Evolutionary conservation across 2,113 vertebrate genomes (phyloP), one percentile per base, ranked within the genome.

Genomic region (Copsychus sechellarum): DNA sequence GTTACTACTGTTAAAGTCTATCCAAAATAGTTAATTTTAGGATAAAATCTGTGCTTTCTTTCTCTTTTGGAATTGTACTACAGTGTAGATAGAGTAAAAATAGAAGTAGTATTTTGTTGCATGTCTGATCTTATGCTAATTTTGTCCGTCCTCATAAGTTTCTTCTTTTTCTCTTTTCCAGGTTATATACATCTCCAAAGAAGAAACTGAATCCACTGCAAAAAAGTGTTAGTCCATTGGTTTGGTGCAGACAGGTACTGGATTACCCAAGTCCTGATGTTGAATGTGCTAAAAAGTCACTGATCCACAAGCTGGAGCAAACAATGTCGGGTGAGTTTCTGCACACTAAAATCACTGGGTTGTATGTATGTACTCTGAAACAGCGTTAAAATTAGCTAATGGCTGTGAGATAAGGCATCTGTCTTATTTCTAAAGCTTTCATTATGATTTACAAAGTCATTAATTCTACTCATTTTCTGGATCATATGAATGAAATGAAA

Each of bases 261-360:
- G 99, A 99, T 98, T 98, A 99, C 95, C 99, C 99, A 84, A 99
- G 98, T 96, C 99, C 99, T 91, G 99, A 99, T 70, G 98, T 99
- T 97, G 99, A 99, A 97, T 98, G 98, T 93, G 99, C 99, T 97
- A 99, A 99, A 96, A 99, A 99, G 85, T 99, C 99, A 24, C 98
- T 99, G 95, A 98, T 99, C 93, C 99, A 99, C 97, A 98, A 99
- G 86, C 98, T 99, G 96, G 99, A 99, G 93, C 99, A 99, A 97
- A 99, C 98, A 81, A 99, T 99, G 99, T 99, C 98, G 42, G 99
- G 99, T 99, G 98, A 97, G 98, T 97, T 80, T 81, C 18, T 92
- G 66, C 65, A n/a, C 42, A 5, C 31, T 58, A 10, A 54, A 22
- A 7, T 33, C 22, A 8, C 58, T 33, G 54, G 9, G 23, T 58